Percentiles rank a stretch among this genome's conserved stretches.
phyloP scores from a whole-genome alignment of 2,797 vertebrate genomes.

The Chelmon rostratus region DNA sequence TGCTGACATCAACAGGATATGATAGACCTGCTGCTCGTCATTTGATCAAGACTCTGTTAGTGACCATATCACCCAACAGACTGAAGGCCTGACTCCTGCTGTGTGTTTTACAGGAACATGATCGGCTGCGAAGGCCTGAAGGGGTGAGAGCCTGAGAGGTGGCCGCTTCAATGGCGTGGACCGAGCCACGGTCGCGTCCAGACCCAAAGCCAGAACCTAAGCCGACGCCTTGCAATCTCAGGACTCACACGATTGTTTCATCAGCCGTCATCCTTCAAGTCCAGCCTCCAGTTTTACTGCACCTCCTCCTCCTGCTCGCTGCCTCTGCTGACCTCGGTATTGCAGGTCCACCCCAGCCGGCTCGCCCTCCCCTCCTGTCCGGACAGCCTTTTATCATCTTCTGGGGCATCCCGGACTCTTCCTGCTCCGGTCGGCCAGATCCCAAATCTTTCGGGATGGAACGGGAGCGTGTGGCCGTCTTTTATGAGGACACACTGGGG shows the following conservation, averaged over 20 bases:
- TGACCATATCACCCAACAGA: not conserved
- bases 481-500: constrained; percentile 85
- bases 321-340: constrained; percentile 52
- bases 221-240: constrained; percentile 17
- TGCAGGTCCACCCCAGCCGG: constrained; percentile 72
- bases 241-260: constrained; percentile 26
- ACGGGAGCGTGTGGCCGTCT: constrained; percentile 82
- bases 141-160: constrained; percentile 59
- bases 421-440: constrained; percentile 80
- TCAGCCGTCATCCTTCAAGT: constrained; percentile 16
- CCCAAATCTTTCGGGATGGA: constrained; percentile 82
- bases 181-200: constrained; percentile 40
- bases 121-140: constrained; percentile 64
- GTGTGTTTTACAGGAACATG: constrained; percentile 74
- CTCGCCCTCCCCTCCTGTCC: constrained; percentile 82
- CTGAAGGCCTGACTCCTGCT: constrained; percentile 6
- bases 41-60: not conserved
- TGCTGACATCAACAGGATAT: not conserved
- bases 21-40: constrained; percentile 3
- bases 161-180: constrained; percentile 79
- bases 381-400: constrained; percentile 87
- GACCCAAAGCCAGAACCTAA: constrained; percentile 50
- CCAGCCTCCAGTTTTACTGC: constrained; percentile 37
- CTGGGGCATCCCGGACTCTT: constrained; percentile 84
- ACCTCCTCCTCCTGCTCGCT: constrained; percentile 63